phyloP scores from a whole-genome alignment of 2,888 invertebrate species.

The Cyrtodaria siliqua region DNA sequence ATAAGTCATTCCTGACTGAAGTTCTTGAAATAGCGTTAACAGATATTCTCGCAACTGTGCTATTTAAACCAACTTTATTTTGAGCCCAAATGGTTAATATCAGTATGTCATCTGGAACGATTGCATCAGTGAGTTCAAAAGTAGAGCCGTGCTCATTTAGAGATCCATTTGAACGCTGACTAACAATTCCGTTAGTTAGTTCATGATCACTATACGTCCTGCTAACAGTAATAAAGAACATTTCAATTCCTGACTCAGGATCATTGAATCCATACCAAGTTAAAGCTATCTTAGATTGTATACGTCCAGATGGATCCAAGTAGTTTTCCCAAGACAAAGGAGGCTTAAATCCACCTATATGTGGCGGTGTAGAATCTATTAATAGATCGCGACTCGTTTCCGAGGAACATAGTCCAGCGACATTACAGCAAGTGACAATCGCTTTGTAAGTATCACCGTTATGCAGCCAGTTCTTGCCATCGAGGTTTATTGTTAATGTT shows the following conservation, averaged over 20 bases:
- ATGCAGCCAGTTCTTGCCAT: constrained; percentile 34
- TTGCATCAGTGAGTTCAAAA: constrained; percentile 7
- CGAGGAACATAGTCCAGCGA: constrained; percentile 57
- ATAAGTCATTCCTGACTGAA: not conserved
- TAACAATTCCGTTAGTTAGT: constrained; percentile 8
- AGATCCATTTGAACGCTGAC: not conserved
- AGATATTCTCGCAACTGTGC: constrained; percentile 39
- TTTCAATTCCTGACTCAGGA: constrained; percentile 55
- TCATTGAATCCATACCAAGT: constrained; percentile 67
- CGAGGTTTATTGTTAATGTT: constrained; percentile 34
- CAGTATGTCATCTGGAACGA: constrained; percentile 34
- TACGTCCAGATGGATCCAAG: not conserved
- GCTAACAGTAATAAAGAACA: constrained; percentile 49
- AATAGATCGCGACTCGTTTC: constrained; percentile 43
- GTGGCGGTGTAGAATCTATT: constrained; percentile 70
- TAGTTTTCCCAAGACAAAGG: constrained; percentile 43
- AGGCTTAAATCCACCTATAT: constrained; percentile 61
- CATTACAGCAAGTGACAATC: constrained; percentile 59
- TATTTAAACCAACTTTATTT: constrained; percentile 16
- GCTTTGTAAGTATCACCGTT: constrained; percentile 59
- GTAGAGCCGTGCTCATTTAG: not conserved
- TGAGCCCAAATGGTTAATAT: too few species aligned
- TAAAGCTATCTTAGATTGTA: constrained; percentile 25
- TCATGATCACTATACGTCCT: constrained; percentile 24
- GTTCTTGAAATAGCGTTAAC: constrained; percentile 10